Evolutionary conservation across 37 sponge, comb jelly and placozoan species (phyloP), one percentile per base, ranked within the genome.

Genomic region (Halichondria panicea): DNA sequence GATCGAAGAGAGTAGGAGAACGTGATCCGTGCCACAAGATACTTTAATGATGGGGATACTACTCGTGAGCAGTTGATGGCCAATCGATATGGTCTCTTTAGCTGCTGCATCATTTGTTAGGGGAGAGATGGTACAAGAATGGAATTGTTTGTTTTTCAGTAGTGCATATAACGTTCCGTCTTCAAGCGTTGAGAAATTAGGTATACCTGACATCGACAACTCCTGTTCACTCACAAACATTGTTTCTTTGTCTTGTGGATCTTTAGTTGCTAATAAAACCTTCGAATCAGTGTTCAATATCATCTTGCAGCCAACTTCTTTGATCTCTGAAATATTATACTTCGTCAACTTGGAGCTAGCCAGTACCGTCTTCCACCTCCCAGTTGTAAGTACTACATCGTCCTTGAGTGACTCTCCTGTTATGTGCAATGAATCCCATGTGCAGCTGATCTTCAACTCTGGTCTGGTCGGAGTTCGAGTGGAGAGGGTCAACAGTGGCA

Each of bases 11-110:
- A 86, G 54, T 61, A 80, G 22, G 21, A 80, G 60, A 19, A 44
- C 11, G 48, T 86, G 87, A 31, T 79, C 69, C 15, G 59, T 43
- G 22, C 87, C 87, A 75, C 79, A 78, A 1, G 87, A 56, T 2
- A 79, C 53, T 19, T 74, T 54, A 7, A 40, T 22, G 15, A 76
- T 43, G 45, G 63, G 76, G 45, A 63, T 45, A 22, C 63, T 48
- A 43, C n/a, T 25, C 28, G 38, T 33, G 11, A 59, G 25, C 61
- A 59, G 8, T 24, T 8, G 22, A n/a, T n/a, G 7, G 8, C 8
- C 8, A 8, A 22, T 8, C 22, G 27, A 7, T 59, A 59, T 59
- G 19, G 22, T 8, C 61, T 48, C 15, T 48, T 48, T 48, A 48
- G 11, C 52, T 18, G 11, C 52, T 11, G 11, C 15, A 18, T 48